Evolutionary conservation across 2,888 invertebrate genomes (phyloP), one percentile per base, ranked within the genome.

Genomic region (Bimastos eiseni): DNA sequence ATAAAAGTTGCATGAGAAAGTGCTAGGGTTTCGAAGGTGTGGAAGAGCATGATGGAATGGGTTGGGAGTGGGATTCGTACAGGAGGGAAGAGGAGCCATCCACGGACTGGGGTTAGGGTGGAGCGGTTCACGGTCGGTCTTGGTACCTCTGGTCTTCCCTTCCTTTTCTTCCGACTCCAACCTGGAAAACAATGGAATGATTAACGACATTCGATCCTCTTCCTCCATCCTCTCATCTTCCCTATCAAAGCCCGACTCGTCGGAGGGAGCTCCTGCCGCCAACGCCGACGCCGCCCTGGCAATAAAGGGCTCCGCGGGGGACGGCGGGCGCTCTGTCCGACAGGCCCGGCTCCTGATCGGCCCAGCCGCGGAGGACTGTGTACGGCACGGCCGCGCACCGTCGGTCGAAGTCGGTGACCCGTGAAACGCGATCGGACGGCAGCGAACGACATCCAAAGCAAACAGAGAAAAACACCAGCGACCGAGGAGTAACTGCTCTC

Each of bases 341-440:
- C 8, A 13, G 49, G 49, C 49, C 49, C 24, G 24, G 49, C 24
- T 21, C 49, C 49, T 24, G 24, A 24, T 49, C 49, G 49, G 49
- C 24, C 49, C 49, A 49, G 49, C 33, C 84, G 34, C 17, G 33
- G 34, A 1, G 13, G 37, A 34, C 86, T 36, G 86, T 34, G 86
- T 24, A 21, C 86, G 86, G 86, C 86, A 37, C 86, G 36, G 17
- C 36, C 36, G 37, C 37, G 36, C 86, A 86, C 86, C 36, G 86
- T 37, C 34, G 36, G 86, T 34, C 70, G 1, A 0, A 86, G 34
- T 86, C 34, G 30, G 86, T 36, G 86, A 86, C 86, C 86, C 86
- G 86, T 86, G 86, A 86, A 86, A 86, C 86, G 86, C 36, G 86
- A 70, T 70, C 70, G n/a, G 70, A 70, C 70, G 13, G 30, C 70